Conservation (phyloP, 2,113 vertebrate species). For the Chamaea fasciata region DNA sequence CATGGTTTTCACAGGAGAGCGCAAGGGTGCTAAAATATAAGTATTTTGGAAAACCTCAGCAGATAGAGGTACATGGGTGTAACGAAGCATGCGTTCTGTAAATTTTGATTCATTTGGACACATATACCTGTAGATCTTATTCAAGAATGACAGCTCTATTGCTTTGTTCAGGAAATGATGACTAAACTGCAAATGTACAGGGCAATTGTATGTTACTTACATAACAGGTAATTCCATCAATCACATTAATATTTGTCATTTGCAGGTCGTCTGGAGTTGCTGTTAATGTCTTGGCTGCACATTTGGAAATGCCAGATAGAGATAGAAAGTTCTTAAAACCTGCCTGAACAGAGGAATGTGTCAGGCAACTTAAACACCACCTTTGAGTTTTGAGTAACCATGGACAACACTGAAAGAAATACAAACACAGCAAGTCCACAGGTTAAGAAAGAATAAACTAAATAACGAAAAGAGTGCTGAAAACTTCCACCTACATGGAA, state of each 20-base stretch:
- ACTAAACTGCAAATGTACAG: background rate
- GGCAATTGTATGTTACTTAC: background rate
- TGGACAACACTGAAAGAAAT: background rate
- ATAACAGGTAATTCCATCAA: background rate
- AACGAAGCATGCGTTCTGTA: background rate
- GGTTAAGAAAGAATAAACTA: background rate
- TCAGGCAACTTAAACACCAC: background rate
- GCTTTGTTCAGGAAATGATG: background rate
- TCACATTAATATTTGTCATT: background rate
- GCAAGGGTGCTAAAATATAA: background rate
- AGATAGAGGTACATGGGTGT: background rate
- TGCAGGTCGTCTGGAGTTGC: background rate
- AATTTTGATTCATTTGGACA: background rate
- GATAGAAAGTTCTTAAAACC: background rate
- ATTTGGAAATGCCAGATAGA: background rate
- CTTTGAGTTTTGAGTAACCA: background rate
- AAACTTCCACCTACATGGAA: background rate
- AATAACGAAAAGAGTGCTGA: background rate
- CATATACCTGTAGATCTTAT: background rate
- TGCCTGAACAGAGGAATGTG: background rate
- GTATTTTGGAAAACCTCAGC: background rate
- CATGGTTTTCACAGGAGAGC: background rate
- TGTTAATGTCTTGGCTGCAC: background rate
- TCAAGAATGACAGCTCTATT: background rate
- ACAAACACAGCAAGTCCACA: background rate